Evolutionary conservation across 2,888 invertebrate species (phyloP).

Genomic region (Ophion ventricosus): DNA sequence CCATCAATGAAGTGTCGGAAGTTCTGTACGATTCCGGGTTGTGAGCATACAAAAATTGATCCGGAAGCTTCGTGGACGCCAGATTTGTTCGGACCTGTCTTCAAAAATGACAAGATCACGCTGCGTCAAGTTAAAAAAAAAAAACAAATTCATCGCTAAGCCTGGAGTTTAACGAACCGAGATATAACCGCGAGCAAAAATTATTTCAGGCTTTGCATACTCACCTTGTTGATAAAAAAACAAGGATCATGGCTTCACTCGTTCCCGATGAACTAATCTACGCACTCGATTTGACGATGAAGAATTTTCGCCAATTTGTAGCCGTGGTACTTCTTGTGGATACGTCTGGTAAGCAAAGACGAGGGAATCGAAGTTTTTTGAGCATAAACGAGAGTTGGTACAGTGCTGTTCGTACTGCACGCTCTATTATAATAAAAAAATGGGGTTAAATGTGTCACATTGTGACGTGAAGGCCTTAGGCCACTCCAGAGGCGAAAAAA

Average conservation of each 20-base stretch:
- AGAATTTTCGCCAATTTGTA: constrained; percentile 83
- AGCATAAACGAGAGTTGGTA: not conserved
- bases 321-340: constrained; percentile 85
- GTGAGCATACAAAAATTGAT: constrained; percentile 5
- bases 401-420: too few relatives aligned
- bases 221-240: constrained; percentile 84
- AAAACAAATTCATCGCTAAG: not conserved
- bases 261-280: constrained; percentile 85
- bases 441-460: not conserved
- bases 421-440: not conserved
- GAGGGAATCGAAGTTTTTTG: not conserved
- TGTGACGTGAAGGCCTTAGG: not conserved
- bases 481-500: too few relatives aligned
- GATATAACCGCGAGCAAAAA: not conserved
- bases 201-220: constrained; percentile 81
- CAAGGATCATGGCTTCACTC: constrained; percentile 84
- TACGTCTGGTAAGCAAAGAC: constrained; percentile 67
- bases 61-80: constrained; percentile 61
- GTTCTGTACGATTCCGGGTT: not conserved
- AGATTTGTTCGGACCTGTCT: constrained; percentile 73
- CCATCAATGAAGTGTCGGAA: constrained; percentile 3
- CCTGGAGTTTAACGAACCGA: constrained; percentile 25
- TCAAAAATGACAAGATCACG: constrained; percentile 61
- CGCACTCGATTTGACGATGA: constrained; percentile 83
- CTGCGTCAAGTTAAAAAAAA: constrained; percentile 72